Percentiles rank a stretch among this genome's conserved stretches.
Evolutionary conservation across 2,797 vertebrate genomes (phyloP).

Genomic region (Hoplostethus mediterraneus): DNA sequence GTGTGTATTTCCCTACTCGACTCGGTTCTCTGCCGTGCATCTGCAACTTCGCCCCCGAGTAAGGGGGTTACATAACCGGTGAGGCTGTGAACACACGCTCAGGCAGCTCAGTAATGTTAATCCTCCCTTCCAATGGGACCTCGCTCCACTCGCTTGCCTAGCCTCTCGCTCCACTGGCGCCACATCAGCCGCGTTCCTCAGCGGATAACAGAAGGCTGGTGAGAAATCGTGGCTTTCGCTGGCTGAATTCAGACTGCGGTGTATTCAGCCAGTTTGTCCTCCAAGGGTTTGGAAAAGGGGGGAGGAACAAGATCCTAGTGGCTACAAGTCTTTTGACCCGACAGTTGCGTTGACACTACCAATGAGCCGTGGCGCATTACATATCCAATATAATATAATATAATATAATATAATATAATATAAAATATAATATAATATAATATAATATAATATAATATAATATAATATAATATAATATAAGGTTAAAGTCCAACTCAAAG

Average conservation of each 20-base stretch:
- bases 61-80: conserved; percentile 47
- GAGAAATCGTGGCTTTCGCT: conserved; percentile 24
- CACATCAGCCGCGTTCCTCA: conserved; percentile 57
- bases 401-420: neutral
- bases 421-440: conserved; percentile 18
- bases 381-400: conserved; percentile 9
- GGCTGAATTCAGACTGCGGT: neutral
- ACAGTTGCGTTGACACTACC: neutral
- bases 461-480: neutral
- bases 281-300: neutral
- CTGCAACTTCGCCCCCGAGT: conserved; percentile 40
- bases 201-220: conserved; percentile 24
- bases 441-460: conserved; percentile 7
- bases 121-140: conserved; percentile 56
- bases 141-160: conserved; percentile 60
- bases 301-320: conserved; percentile 1
- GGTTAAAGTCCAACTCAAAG: conserved; percentile 10
- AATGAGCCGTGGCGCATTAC: conserved; percentile 13
- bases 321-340: conserved; percentile 19
- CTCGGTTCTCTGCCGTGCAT: no score
- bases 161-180: conserved; percentile 44
- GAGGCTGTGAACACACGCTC: conserved; percentile 57
- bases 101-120: conserved; percentile 74
- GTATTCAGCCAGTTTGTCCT: conserved; percentile 4
- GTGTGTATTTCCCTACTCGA: neutral